Base-by-base conservation (phyloP, 2,888 invertebrate genomes). In the Clistopyga incitator region DNA sequence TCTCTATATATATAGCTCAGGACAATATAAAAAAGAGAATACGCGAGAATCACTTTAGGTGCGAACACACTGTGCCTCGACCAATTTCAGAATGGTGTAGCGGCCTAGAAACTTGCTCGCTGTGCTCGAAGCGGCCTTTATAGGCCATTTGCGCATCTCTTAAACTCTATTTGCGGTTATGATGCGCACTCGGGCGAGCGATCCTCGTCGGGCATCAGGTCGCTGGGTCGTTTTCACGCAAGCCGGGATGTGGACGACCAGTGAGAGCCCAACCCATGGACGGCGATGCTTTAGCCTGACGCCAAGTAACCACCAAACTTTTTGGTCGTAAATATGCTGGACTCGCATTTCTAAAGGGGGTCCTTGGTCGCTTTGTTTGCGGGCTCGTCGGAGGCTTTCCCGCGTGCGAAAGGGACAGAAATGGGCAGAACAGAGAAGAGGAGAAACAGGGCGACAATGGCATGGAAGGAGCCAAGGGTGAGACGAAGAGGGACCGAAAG, bases 281-380 rank as follows among this genome's bases (percentile, higher is more conserved):
- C 68, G 34, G 68, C 68, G 20, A 45, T 47, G 34, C 67, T 87
- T 80, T 86, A 72, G 82, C 71, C 84, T 86, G 71, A 42, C 23
- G 56, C 56, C 13, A 77, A 87, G 85, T 75, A 85, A 86, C 87
- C 87, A 67, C 56, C 80, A 81, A 86, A 88, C 84, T 88, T 90
- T 88, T 88, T 72, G 87, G 85, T 87, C 90, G 88, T 90, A 91
- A 90, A 91, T 90, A 90, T 89, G 89, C 88, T 88, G 86, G 86
- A 86, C 90, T 88, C 89, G 88, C 87, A 85, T 88, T 90, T 87
- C 87, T 85, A 86, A 86, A 86, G 86, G 86, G 84, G 86, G 42
- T 78, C 84, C 87, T 47, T 42, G 72, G 68, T 79, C 75, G 77
- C 89, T 90, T 90, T 91, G 90, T 91, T 89, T 87, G 89, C 78